Base-by-base conservation (phyloP, 2,888 invertebrate genomes). In the Caenorhabditis macrosperma region DNA sequence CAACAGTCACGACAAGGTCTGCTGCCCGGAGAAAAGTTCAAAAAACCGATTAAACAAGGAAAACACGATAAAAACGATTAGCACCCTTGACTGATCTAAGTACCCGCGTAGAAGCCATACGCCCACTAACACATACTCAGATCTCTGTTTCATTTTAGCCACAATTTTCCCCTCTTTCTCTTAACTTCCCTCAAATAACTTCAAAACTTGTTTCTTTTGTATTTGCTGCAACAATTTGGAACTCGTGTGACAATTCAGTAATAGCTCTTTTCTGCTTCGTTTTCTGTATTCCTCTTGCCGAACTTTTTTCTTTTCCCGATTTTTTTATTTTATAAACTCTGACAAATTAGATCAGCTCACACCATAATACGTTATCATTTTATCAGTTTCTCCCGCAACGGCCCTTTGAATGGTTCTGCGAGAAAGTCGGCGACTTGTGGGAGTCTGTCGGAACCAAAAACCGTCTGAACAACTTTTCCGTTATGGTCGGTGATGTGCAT, bases 11-110 rank as follows among this genome's bases (percentile, higher is more conserved):
- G 1, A 78, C 81, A 24, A 44, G 75, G 67, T 60, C 64, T 15
- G 72, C 78, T 12, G 60, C 77, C 7, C 67, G 77, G 52, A 64
- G 81, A 75, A 77, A 68, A 74, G 79, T 60, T 22, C 81, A 78
- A 30, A 83, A 82, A 71, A 80, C 78, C 41, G 83, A 83, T 38
- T 83, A 75, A 64, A 24, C 5, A 24, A 52, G 28, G n/a, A 28
- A 7, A 52, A 28, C 28, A 15, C 24, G 26, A 15, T 24, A 48
- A 24, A 41, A 12, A 41, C 12, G 2, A 26, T 28, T 52, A 52
- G 52, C 52, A 52, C 52, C 57, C 46, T 64, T 46, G 20, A 17
- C 64, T 55, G 54, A 33, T 69, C 50, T 48, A 57, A 59, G 15
- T 38, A 59, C 30, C 30, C 69, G 55, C 41, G 48, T 69, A 57